Evolutionary conservation across 1,140 invertebrate genomes (phyloP).

Genomic region (Papilio aristodemus): DNA sequence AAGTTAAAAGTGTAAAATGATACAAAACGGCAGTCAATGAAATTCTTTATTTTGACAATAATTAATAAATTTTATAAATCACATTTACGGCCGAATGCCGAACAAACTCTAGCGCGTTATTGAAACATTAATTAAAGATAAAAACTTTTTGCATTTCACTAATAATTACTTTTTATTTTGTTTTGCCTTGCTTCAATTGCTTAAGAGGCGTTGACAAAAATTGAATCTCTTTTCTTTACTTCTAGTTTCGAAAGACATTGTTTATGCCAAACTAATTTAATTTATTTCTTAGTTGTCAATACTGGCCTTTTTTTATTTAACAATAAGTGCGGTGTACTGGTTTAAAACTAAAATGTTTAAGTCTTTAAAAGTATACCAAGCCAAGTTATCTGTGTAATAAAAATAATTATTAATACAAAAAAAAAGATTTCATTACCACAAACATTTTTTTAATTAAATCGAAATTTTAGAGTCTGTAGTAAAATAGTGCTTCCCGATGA

Average conservation of each 20-base stretch:
- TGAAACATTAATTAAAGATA: too few species aligned
- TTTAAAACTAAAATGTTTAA: too few species aligned
- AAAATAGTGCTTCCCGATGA: too few species aligned
- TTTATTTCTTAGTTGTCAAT: neutral
- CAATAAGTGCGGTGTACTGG: too few species aligned
- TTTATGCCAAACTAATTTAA: neutral
- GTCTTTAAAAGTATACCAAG: too few species aligned
- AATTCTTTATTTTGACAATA: conserved; percentile 65
- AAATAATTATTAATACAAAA: too few species aligned
- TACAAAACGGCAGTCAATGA: conserved; percentile 45
- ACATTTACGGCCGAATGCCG: conserved; percentile 46
- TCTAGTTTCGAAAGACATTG: neutral
- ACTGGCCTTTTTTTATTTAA: neutral
- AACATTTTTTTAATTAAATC: too few species aligned
- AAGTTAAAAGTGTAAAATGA: conserved; percentile 36
- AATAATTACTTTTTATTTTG: neutral
- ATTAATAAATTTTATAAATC: conserved; percentile 53
- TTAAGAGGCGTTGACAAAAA: neutral
- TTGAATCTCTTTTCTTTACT: neutral
- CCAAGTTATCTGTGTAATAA: too few species aligned
- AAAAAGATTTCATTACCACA: too few species aligned
- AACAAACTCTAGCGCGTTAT: neutral
- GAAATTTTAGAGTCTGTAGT: too few species aligned
- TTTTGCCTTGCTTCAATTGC: neutral
- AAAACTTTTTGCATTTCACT: conserved; percentile 31